Evolutionary conservation across 2,797 vertebrate species (phyloP).

Genomic region (Coregonus suidteri): DNA sequence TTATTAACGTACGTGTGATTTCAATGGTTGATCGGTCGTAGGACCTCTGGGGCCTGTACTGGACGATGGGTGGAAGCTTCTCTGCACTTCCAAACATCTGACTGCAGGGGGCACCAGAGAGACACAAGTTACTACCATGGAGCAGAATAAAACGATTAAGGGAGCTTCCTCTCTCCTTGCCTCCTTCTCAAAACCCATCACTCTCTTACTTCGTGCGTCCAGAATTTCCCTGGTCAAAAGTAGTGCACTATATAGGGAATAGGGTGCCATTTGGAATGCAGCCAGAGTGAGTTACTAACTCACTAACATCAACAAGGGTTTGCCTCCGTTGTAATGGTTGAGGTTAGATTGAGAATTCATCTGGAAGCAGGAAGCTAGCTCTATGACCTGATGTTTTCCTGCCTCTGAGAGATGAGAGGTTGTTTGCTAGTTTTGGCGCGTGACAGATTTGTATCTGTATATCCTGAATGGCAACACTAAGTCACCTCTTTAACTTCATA

Average conservation of each 20-base stretch:
- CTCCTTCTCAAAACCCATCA: too few relatives aligned
- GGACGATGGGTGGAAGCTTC: constrained; percentile 73
- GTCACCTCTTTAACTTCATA: constrained; percentile 47
- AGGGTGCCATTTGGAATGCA: too few relatives aligned
- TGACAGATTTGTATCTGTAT: constrained; percentile 50
- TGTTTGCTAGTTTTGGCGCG: constrained; percentile 51
- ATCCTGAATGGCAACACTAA: constrained; percentile 62
- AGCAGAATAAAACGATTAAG: too few relatives aligned
- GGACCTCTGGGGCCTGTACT: constrained; percentile 85
- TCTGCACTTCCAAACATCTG: constrained; percentile 73
- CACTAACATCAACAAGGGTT: neutral
- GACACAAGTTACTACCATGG: neutral
- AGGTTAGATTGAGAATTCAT: constrained; percentile 11
- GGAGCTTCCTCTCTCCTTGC: too few relatives aligned
- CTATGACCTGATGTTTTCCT: constrained; percentile 34
- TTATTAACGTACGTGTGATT: constrained; percentile 81
- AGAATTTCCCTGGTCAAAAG: too few relatives aligned
- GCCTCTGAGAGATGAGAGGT: constrained; percentile 17
- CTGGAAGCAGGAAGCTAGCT: constrained; percentile 33
- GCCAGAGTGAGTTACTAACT: neutral
- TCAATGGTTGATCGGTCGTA: constrained; percentile 84
- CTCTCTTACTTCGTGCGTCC: too few relatives aligned
- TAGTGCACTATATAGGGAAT: too few relatives aligned
- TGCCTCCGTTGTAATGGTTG: too few relatives aligned
- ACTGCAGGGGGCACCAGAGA: constrained; percentile 74